Evolutionary conservation across 2,797 vertebrate species (phyloP).

Genomic region (Notolabrus celidotus): DNA sequence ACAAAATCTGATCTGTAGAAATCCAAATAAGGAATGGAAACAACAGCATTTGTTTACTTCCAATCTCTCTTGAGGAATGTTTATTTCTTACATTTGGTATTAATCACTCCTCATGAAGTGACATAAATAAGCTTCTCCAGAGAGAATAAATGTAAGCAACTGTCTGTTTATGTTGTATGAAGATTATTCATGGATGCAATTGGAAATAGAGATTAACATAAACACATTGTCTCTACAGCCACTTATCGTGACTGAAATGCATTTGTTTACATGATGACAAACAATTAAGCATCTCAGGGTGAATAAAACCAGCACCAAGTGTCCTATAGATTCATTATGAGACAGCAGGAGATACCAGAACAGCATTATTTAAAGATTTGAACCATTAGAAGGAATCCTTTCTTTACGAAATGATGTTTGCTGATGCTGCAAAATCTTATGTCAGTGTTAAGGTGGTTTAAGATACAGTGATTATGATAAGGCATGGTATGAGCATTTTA

Average conservation of each 20-base stretch:
- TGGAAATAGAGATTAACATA: conserved; percentile 65
- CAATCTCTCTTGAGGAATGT: conserved; percentile 5
- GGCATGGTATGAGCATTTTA: background rate
- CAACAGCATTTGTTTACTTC: conserved; percentile 1
- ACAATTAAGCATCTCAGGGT: conserved; percentile 1
- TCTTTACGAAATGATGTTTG: background rate
- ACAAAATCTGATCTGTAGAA: conserved; percentile 16
- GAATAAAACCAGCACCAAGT: conserved; percentile 19
- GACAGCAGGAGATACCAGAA: background rate
- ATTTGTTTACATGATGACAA: conserved; percentile 41
- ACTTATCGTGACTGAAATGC: conserved; percentile 15
- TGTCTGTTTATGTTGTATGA: conserved; percentile 34
- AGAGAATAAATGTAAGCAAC: conserved; percentile 37
- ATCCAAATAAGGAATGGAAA: conserved; percentile 9
- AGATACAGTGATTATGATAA: no score
- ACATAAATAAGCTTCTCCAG: conserved; percentile 35
- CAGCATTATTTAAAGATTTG: background rate
- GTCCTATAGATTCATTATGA: background rate
- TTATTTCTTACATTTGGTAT: conserved; percentile 8
- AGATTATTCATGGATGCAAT: conserved; percentile 67
- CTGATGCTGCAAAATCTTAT: background rate
- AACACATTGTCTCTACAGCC: conserved; percentile 44
- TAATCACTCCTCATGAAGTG: conserved; percentile 24
- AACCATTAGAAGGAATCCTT: background rate
- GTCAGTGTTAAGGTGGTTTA: no score